Base-by-base conservation (phyloP, 1,140 invertebrate species). In the Drosophila grimshawi region DNA sequence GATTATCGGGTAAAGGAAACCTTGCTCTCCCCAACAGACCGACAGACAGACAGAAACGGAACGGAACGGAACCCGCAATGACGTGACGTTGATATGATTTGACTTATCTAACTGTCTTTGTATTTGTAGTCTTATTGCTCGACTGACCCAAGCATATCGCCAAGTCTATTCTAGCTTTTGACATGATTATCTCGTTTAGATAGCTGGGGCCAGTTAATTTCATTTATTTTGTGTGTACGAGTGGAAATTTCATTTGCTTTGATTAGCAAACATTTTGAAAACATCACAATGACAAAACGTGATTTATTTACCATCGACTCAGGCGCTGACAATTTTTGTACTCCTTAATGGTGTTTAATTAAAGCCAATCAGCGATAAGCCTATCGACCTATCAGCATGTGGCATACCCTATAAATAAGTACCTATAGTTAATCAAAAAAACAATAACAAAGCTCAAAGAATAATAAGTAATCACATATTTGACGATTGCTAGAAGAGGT, bases 281-380 rank as follows among this genome's bases (percentile, higher is more conserved):
- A 86, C 76, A 86, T 80, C 86, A 90, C 79, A 68, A 72, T 74
- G 79, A 90, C 86, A 82, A 82, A 82, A 78, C 79, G 69, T 90
- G 81, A 90, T 90, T 82, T 90, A 82, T 81, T 65, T 77, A 63
- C 66, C 65, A 55, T 68, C 69, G 62, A 48, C 67, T 78, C 63
- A 39, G 66, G 35, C 51, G 76, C 80, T 88, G 83, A 88, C 85
- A 88, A 80, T 88, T 81, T 76, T 74, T 68, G 59, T 79, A 82
- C 74, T 80, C 64, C 76, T 89, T 89, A 89, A 90, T 89, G 75
- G 81, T 81, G 85, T 89, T 89, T 89, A 89, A 89, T 89, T 89
- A 89, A 89, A 85, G 57, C 78, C 81, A 89, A 89, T 89, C 85
- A 88, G 81, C 74, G 83, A 88, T 88, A 88, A 75, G 45, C 41